A percentile compares a stretch with the other conserved stretches of the same genome.
Evolutionary conservation across 23 tunicate genomes (phyloP).

Genomic region (Clavelina lepadiformis): DNA sequence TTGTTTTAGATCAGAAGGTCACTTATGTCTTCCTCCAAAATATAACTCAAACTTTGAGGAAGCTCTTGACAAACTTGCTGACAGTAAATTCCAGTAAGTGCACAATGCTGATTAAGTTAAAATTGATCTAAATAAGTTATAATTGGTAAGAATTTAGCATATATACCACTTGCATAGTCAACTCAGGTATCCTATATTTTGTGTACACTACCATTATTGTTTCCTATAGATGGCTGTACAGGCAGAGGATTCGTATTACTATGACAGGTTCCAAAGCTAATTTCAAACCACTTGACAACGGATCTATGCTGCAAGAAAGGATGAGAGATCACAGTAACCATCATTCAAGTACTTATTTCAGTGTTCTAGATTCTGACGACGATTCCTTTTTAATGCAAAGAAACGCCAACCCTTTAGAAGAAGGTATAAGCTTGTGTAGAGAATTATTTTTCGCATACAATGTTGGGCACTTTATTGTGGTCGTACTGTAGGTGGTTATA

Average conservation of each 20-base stretch:
- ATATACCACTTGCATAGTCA: too few relatives aligned
- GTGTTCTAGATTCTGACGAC: slow-evolving; percentile 21
- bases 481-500: too few relatives aligned
- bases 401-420: too few relatives aligned
- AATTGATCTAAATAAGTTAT: too few relatives aligned
- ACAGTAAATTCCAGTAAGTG: slow-evolving; percentile 61
- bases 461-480: too few relatives aligned
- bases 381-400: too few relatives aligned
- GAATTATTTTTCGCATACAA: too few relatives aligned
- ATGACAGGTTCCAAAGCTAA: slow-evolving; percentile 60
- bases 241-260: slow-evolving; percentile 61
- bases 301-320: slow-evolving; percentile 43
- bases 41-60: slow-evolving; percentile 49
- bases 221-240: slow-evolving; percentile 51
- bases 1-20: slow-evolving; percentile 84
- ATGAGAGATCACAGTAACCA: slow-evolving; percentile 17
- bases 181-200: too few relatives aligned
- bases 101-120: too few relatives aligned
- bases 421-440: too few relatives aligned
- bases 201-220: background rate
- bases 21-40: slow-evolving; percentile 75
- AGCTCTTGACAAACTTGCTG: slow-evolving; percentile 63
- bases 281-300: slow-evolving; percentile 60
- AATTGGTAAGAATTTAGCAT: too few relatives aligned
- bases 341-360: slow-evolving; percentile 11